Evolutionary conservation across 1,140 invertebrate species (phyloP).

Genomic region (Papilio machaon): DNA sequence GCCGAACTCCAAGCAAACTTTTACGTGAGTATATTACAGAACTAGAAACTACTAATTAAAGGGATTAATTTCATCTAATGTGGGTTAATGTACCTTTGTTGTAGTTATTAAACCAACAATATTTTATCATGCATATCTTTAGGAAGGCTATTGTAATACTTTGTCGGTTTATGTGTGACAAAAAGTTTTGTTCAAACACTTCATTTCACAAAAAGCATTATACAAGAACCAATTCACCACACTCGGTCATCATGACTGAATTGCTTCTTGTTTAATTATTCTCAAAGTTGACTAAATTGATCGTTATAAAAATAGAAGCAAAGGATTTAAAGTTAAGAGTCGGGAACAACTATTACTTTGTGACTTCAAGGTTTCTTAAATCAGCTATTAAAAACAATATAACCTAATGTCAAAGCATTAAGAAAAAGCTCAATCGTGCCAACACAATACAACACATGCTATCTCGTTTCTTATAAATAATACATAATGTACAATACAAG

Average conservation of each 20-base stretch:
- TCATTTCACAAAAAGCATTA: too few relatives aligned
- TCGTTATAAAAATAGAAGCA: background rate
- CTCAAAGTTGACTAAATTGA: background rate
- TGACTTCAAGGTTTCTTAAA: slow-evolving; percentile 35
- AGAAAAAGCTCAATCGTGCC: slow-evolving; percentile 23
- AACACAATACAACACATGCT: slow-evolving; percentile 26
- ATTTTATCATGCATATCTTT: background rate
- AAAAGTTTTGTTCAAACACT: background rate
- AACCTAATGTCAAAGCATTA: slow-evolving; percentile 36
- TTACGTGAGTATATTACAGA: background rate
- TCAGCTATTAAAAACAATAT: slow-evolving; percentile 27
- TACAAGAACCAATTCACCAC: background rate
- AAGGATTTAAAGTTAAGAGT: background rate
- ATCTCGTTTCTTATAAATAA: slow-evolving; percentile 33
- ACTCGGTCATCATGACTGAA: background rate
- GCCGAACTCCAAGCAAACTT: background rate
- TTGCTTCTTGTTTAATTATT: background rate
- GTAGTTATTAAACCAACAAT: background rate
- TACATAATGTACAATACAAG: slow-evolving; percentile 15
- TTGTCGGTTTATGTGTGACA: background rate
- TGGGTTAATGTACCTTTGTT: slow-evolving; percentile 8
- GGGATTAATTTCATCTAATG: background rate
- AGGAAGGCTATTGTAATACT: background rate
- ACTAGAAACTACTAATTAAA: background rate
- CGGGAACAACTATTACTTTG: slow-evolving; percentile 38